phyloP scores from a whole-genome alignment of 2,113 vertebrate genomes.

The Cricetomys ansorgei region DNA sequence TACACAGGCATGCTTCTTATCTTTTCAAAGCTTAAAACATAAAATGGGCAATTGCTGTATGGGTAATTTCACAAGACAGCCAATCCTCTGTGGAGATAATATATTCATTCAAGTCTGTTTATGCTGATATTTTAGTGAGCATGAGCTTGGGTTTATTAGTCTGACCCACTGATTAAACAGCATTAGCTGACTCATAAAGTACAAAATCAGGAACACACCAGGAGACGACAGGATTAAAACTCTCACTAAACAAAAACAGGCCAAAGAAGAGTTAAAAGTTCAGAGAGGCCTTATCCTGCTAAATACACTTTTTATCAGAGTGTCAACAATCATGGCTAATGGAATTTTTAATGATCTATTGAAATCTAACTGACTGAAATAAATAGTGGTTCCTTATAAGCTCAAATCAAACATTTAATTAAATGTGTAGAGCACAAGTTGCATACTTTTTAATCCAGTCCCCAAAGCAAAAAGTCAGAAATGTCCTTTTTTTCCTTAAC shows the following conservation, averaged over 20 bases:
- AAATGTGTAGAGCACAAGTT: constrained; percentile 54
- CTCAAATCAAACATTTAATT: constrained; percentile 69
- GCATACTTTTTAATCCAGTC: constrained; percentile 61
- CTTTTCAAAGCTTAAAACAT: constrained; percentile 16
- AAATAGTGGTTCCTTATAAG: constrained; percentile 48
- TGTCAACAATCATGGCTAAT: constrained; percentile 50
- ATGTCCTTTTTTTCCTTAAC: constrained; percentile 28
- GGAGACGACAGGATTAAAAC: constrained; percentile 48
- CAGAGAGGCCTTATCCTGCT: background rate
- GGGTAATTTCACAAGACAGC: constrained; percentile 47
- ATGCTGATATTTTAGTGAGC: constrained; percentile 38
- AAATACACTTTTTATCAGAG: constrained; percentile 37
- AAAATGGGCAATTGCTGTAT: constrained; percentile 37
- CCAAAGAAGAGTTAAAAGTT: constrained; percentile 16
- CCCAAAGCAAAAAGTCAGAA: constrained; percentile 52
- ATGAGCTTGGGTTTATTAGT: constrained; percentile 30
- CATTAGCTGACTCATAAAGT: constrained; percentile 62
- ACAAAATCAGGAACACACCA: constrained; percentile 44
- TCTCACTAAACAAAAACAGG: constrained; percentile 21
- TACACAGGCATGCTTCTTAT: background rate
- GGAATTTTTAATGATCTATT: constrained; percentile 67
- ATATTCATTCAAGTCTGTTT: constrained; percentile 42
- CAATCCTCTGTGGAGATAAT: constrained; percentile 19
- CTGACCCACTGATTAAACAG: constrained; percentile 63
- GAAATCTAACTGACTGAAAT: constrained; percentile 48